Evolutionary conservation across 2,113 vertebrate genomes (phyloP).

Genomic region (Peromyscus maniculatus): DNA sequence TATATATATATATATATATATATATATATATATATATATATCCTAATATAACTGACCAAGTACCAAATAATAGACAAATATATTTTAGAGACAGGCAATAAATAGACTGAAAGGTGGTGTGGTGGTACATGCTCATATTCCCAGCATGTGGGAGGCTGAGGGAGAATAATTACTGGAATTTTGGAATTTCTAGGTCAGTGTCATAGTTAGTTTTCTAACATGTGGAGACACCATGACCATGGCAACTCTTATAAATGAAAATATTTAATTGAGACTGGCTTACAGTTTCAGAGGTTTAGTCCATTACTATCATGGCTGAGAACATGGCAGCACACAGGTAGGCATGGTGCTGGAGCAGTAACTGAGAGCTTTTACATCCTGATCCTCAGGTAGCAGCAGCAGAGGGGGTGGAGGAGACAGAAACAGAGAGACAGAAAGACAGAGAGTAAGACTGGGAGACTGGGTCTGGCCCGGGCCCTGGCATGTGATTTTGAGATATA

Average conservation of each 20-base stretch:
- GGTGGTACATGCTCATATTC: too few relatives aligned
- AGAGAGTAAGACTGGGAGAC: not conserved
- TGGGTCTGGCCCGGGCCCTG: not conserved
- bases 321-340: too few relatives aligned
- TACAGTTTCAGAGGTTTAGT: not conserved
- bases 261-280: not conserved
- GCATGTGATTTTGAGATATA: not conserved
- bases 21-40: too few relatives aligned
- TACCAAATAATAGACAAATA: not conserved
- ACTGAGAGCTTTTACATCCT: not conserved
- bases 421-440: not conserved
- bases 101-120: not conserved
- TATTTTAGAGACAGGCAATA: slow-evolving; percentile 16
- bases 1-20: too few relatives aligned
- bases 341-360: not conserved
- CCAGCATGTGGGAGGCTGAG: not conserved
- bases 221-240: not conserved
- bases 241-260: not conserved
- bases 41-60: not conserved
- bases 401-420: not conserved
- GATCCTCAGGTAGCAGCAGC: not conserved
- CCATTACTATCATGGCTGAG: too few relatives aligned
- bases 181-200: not conserved
- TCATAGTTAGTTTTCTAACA: not conserved
- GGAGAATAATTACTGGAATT: not conserved